Conservation (phyloP, 2,888 invertebrate genomes). For the Stenodema calcarata region DNA sequence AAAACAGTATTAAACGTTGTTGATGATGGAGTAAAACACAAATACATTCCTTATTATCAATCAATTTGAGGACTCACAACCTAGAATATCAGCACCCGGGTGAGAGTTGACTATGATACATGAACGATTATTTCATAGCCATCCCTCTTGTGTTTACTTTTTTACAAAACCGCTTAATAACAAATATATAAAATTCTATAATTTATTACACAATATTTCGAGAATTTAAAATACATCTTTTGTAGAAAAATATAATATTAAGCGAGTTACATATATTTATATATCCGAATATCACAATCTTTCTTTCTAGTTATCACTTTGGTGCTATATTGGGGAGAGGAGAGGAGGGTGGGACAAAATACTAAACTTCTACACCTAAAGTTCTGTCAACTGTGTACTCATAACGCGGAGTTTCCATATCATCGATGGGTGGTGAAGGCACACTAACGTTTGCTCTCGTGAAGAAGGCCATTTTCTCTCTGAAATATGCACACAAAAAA, state of each 20-base stretch:
- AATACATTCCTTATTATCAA: not conserved
- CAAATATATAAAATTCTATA: slow-evolving; percentile 26
- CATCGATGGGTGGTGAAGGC: slow-evolving; percentile 75
- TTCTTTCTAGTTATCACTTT: slow-evolving; percentile 54
- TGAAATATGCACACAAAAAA: slow-evolving; percentile 60
- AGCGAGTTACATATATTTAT: slow-evolving; percentile 26
- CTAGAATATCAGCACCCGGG: slow-evolving; percentile 37
- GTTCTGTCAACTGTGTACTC: slow-evolving; percentile 84
- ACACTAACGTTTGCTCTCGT: slow-evolving; percentile 80
- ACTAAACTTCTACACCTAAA: slow-evolving; percentile 83
- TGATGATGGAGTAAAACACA: not conserved
- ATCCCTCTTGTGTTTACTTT: not conserved
- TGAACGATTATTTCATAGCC: not conserved
- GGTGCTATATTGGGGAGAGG: slow-evolving; percentile 50
- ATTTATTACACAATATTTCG: slow-evolving; percentile 5
- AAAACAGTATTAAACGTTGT: not conserved
- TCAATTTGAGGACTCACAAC: slow-evolving; percentile 20
- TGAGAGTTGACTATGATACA: not conserved
- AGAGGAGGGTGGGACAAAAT: slow-evolving; percentile 26
- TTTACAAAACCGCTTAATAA: not conserved
- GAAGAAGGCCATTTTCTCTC: slow-evolving; percentile 97
- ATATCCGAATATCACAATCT: slow-evolving; percentile 54
- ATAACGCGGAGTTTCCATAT: slow-evolving; percentile 67
- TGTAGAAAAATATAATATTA: slow-evolving; percentile 38
- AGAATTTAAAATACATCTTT: slow-evolving; percentile 42